Evolutionary conservation across 2,888 invertebrate species (phyloP).

Genomic region (Muschampia plurimacula): DNA sequence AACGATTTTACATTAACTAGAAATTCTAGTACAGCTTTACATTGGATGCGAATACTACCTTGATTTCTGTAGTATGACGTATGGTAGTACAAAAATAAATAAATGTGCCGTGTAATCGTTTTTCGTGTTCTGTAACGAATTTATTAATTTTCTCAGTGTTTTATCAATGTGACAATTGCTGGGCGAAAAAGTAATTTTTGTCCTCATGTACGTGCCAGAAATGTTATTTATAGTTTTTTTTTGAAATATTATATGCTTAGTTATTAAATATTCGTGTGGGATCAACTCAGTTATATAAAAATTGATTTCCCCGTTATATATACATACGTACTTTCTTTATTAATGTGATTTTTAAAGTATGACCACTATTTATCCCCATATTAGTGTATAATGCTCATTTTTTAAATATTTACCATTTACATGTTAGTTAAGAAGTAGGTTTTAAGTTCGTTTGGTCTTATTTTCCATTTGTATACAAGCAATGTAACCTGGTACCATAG

Average conservation of each 20-base stretch:
- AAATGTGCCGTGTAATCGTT: conserved; percentile 58
- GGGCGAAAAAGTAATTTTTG: conserved; percentile 59
- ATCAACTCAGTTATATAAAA: conserved; percentile 58
- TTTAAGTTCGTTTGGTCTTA: conserved; percentile 73
- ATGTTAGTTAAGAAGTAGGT: conserved; percentile 72
- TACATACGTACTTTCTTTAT: conserved; percentile 59
- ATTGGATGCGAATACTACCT: conserved; percentile 47
- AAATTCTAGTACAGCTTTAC: conserved; percentile 35
- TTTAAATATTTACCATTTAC: conserved; percentile 80
- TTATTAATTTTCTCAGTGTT: conserved; percentile 59
- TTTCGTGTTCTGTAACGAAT: conserved; percentile 72
- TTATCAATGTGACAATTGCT: conserved; percentile 64
- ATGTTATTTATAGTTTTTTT: conserved; percentile 76
- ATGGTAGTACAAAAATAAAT: conserved; percentile 72
- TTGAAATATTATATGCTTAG: conserved; percentile 65
- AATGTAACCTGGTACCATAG: conserved; percentile 64
- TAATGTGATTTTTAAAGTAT: conserved; percentile 74
- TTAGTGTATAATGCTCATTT: conserved; percentile 82
- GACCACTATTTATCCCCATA: conserved; percentile 79
- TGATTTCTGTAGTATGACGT: conserved; percentile 63
- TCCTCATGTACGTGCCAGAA: conserved; percentile 81
- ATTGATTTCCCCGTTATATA: conserved; percentile 46
- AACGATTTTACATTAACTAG: conserved; percentile 45
- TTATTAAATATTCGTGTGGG: conserved; percentile 59
- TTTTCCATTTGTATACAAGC: conserved; percentile 57